phyloP scores from a whole-genome alignment of 1,140 invertebrate species.

The Drosophila varians region DNA sequence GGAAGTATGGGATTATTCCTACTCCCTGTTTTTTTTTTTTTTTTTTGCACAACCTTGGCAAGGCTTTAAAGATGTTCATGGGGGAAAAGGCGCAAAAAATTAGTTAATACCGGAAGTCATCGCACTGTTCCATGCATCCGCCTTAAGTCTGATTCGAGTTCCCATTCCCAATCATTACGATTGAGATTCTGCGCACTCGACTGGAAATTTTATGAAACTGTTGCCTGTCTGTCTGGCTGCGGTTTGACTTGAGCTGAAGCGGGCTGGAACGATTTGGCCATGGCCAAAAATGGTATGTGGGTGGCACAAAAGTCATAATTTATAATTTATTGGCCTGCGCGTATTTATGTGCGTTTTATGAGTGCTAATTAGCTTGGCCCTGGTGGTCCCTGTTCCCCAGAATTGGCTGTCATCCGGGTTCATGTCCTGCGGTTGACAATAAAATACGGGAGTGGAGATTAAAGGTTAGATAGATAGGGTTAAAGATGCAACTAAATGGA shows the following conservation, averaged over 20 bases:
- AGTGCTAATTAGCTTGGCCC: constrained; percentile 70
- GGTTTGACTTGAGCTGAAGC: constrained; percentile 8
- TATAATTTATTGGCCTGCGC: constrained; percentile 74
- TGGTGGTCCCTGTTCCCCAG: not conserved
- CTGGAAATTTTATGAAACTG: constrained; percentile 76
- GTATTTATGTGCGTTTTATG: constrained; percentile 79
- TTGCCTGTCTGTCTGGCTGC: constrained; percentile 53
- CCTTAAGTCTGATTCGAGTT: constrained; percentile 57
- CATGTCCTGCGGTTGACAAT: constrained; percentile 41
- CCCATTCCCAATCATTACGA: constrained; percentile 4
- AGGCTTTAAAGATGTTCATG: constrained; percentile 57
- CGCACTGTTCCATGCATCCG: constrained; percentile 78
- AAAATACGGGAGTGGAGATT: constrained; percentile 15
- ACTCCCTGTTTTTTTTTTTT: constrained; percentile 23
- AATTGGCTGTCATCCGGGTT: not conserved
- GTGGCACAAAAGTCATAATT: constrained; percentile 66
- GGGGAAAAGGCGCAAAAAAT: constrained; percentile 54
- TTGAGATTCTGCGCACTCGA: constrained; percentile 64
- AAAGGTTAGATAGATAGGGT: not conserved
- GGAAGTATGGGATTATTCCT: constrained; percentile 31
- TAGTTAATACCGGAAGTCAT: constrained; percentile 82
- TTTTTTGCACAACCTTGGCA: constrained; percentile 68
- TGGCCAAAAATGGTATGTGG: constrained; percentile 2
- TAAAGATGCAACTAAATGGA: too few species aligned
- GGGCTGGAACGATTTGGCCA: not conserved